Percentiles rank a stretch among this genome's conserved stretches.
Evolutionary conservation across 2,888 invertebrate genomes (phyloP).

Genomic region (Strigamia maritima): DNA sequence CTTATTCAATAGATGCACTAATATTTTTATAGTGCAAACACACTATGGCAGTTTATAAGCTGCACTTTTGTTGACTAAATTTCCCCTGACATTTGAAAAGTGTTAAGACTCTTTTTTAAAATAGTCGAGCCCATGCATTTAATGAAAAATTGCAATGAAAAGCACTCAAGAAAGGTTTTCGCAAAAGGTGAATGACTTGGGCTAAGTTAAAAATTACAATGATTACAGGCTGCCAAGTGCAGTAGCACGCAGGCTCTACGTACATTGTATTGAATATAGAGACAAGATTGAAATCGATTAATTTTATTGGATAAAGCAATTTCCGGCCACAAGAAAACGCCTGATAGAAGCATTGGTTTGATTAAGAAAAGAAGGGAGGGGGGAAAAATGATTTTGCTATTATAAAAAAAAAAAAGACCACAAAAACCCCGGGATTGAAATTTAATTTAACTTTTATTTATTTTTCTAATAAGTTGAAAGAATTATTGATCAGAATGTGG

Average conservation of each 20-base stretch:
- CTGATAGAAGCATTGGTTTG: not conserved
- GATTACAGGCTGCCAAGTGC: conserved; percentile 6
- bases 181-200: not conserved
- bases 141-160: conserved; percentile 2
- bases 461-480: not conserved
- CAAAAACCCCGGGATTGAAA: not conserved
- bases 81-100: conserved; percentile 1
- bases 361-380: not conserved
- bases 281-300: conserved; percentile 15
- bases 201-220: conserved; percentile 10
- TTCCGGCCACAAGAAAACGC: not conserved
- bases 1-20: no score
- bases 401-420: not conserved
- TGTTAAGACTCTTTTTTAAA: conserved; percentile 1
- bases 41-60: not conserved
- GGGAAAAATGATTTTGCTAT: not conserved
- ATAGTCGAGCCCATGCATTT: not conserved
- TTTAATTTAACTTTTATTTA: not conserved
- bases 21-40: no score
- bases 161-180: not conserved
- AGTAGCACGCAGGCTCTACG: not conserved
- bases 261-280: not conserved
- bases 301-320: conserved; percentile 15
- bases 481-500: conserved; percentile 1
- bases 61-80: not conserved